Conservation (phyloP, 2,797 vertebrate genomes). For the Thalassophryne amazonica region DNA sequence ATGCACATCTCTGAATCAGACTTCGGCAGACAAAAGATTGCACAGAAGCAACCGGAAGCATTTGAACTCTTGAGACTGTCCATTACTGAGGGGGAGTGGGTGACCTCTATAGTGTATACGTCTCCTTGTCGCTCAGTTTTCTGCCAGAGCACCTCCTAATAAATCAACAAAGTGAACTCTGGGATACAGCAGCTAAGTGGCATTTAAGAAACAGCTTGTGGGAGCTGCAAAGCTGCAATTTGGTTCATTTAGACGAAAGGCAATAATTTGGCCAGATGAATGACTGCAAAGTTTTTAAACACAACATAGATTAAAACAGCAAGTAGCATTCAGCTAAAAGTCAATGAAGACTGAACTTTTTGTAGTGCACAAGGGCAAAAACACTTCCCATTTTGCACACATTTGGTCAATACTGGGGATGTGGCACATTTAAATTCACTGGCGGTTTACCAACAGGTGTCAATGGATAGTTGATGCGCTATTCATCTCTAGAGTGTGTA, state of each 20-base stretch:
- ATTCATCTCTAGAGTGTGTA: slow-evolving; percentile 21
- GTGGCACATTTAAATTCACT: slow-evolving; percentile 41
- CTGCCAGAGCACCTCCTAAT: slow-evolving; percentile 59
- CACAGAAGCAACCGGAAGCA: slow-evolving; percentile 33
- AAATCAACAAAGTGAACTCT: slow-evolving; percentile 68
- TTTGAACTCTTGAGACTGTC: slow-evolving; percentile 47
- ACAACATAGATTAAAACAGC: slow-evolving; percentile 22
- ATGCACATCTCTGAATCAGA: slow-evolving; percentile 65
- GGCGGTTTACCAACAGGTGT: slow-evolving; percentile 40
- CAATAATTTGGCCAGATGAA: slow-evolving; percentile 74
- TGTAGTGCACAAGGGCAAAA: slow-evolving; percentile 27
- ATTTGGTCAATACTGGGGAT: slow-evolving; percentile 31
- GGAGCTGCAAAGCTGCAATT: slow-evolving; percentile 66
- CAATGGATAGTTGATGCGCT: slow-evolving; percentile 22
- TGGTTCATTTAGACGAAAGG: slow-evolving; percentile 66
- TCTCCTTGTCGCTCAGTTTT: slow-evolving; percentile 70
- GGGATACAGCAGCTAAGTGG: slow-evolving; percentile 70
- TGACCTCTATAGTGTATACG: slow-evolving; percentile 59
- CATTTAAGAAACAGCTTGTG: slow-evolving; percentile 77
- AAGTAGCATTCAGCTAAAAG: slow-evolving; percentile 47
- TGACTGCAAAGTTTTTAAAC: slow-evolving; percentile 56
- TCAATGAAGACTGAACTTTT: slow-evolving; percentile 40
- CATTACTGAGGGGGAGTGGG: slow-evolving; percentile 51
- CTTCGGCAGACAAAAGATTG: slow-evolving; percentile 57
- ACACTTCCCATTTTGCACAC: slow-evolving; percentile 23